Evolutionary conservation across 2,113 vertebrate species (phyloP).

Genomic region (Microcebus jonahi): DNA sequence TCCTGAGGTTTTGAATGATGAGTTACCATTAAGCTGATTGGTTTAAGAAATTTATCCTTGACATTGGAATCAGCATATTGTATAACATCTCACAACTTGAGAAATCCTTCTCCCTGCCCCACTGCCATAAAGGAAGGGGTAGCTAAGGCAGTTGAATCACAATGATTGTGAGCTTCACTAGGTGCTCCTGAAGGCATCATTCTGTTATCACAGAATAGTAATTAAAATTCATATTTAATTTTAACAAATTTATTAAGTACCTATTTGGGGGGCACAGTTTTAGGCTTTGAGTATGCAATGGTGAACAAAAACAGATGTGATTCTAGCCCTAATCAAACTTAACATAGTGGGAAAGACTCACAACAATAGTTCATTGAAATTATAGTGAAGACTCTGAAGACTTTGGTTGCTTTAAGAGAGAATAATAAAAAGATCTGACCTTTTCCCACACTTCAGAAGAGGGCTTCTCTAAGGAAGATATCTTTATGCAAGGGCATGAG

Average conservation of each 20-base stretch:
- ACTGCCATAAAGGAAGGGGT: background rate
- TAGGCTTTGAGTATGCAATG: background rate
- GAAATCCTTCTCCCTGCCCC: background rate
- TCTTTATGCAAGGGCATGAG: background rate
- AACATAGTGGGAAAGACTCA: background rate
- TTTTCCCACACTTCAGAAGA: background rate
- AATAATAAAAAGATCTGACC: background rate
- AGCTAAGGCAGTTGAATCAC: background rate
- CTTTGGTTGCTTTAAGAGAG: background rate
- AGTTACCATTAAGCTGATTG: background rate
- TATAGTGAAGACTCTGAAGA: background rate
- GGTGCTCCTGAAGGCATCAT: background rate
- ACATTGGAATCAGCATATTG: background rate
- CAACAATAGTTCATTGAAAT: background rate
- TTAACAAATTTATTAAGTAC: background rate
- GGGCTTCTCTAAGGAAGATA: background rate
- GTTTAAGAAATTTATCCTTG: constrained; percentile 24
- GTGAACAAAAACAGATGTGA: background rate
- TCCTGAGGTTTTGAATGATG: background rate
- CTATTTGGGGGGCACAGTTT: background rate
- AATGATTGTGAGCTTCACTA: background rate
- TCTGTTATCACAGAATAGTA: background rate
- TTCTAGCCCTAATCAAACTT: background rate
- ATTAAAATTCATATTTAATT: constrained; percentile 21
- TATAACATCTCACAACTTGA: background rate